phyloP scores from a whole-genome alignment of 2,888 invertebrate genomes.

The Artemia sinica region DNA sequence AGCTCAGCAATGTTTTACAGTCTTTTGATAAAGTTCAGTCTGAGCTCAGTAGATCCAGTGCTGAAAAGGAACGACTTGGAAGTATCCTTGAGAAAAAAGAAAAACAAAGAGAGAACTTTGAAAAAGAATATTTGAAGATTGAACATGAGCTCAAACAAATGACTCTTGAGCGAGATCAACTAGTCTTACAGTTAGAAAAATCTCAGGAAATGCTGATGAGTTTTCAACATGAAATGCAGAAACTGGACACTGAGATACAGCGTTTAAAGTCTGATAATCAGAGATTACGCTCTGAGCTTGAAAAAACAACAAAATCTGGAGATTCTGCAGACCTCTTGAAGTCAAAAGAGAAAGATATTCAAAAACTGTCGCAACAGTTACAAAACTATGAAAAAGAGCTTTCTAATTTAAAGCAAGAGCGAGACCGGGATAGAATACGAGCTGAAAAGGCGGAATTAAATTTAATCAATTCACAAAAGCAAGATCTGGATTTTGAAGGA shows the following conservation, averaged over 20 bases:
- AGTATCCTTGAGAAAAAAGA: conserved; percentile 59
- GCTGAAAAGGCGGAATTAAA: conserved; percentile 40
- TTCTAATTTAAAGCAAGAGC: conserved; percentile 33
- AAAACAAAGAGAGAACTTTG: conserved; percentile 58
- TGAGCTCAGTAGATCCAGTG: conserved; percentile 49
- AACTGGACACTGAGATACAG: conserved; percentile 62
- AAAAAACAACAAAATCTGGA: conserved; percentile 47
- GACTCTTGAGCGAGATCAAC: conserved; percentile 64
- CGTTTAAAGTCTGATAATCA: conserved; percentile 60
- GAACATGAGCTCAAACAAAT: conserved; percentile 70
- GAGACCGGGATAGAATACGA: conserved; percentile 34
- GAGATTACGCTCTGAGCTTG: conserved; percentile 39
- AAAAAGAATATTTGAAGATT: conserved; percentile 65
- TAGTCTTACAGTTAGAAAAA: conserved; percentile 74
- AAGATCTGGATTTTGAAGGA: conserved; percentile 34
- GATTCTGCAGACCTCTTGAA: conserved; percentile 42
- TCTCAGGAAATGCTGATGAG: conserved; percentile 81
- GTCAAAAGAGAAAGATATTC: conserved; percentile 49
- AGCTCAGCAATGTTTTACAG: conserved; percentile 14
- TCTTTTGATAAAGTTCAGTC: conserved; percentile 39
- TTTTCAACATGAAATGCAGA: conserved; percentile 74
- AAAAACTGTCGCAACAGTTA: conserved; percentile 49
- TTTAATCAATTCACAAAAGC: conserved; percentile 44
- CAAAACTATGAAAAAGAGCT: conserved; percentile 26
- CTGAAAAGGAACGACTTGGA: conserved; percentile 59